phyloP scores from a whole-genome alignment of 1,140 invertebrate genomes.

The Lucilia cuprina region DNA sequence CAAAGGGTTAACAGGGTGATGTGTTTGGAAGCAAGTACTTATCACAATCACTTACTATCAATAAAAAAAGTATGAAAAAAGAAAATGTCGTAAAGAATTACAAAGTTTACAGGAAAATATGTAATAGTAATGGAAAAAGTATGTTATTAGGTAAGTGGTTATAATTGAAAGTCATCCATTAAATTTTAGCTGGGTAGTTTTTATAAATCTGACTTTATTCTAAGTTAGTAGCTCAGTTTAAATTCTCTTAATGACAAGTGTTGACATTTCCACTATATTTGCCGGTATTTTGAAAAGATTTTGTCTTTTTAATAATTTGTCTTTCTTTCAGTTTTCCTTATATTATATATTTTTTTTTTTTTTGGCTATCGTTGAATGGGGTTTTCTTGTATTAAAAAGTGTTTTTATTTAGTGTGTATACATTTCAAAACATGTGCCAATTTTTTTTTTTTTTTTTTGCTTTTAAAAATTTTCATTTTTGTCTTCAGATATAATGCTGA shows the following conservation, averaged over 20 bases:
- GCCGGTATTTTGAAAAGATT: slow-evolving; percentile 13
- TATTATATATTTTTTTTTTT: not conserved
- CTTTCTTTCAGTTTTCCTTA: not conserved
- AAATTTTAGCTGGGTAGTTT: too few relatives aligned
- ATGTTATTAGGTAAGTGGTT: too few relatives aligned
- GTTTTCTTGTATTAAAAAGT: slow-evolving; percentile 19
- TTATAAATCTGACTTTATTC: too few relatives aligned
- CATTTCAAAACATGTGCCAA: not conserved
- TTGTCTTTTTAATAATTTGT: not conserved
- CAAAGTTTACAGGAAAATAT: too few relatives aligned
- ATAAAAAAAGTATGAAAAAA: too few relatives aligned
- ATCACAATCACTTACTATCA: too few relatives aligned
- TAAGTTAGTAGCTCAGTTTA: not conserved
- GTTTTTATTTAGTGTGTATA: not conserved
- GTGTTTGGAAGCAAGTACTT: too few relatives aligned
- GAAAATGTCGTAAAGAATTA: too few relatives aligned
- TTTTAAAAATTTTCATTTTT: not conserved
- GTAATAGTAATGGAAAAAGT: too few relatives aligned
- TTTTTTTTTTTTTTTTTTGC: not conserved
- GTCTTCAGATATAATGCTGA: slow-evolving; percentile 8
- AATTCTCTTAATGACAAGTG: not conserved
- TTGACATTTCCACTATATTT: slow-evolving; percentile 13
- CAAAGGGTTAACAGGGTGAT: too few relatives aligned
- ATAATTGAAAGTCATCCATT: too few relatives aligned
- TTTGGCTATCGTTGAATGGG: not conserved